Evolutionary conservation across 37 sponge, comb jelly and placozoan genomes (phyloP), one percentile per base, ranked within the genome.

Genomic region (Halichondria panicea): DNA sequence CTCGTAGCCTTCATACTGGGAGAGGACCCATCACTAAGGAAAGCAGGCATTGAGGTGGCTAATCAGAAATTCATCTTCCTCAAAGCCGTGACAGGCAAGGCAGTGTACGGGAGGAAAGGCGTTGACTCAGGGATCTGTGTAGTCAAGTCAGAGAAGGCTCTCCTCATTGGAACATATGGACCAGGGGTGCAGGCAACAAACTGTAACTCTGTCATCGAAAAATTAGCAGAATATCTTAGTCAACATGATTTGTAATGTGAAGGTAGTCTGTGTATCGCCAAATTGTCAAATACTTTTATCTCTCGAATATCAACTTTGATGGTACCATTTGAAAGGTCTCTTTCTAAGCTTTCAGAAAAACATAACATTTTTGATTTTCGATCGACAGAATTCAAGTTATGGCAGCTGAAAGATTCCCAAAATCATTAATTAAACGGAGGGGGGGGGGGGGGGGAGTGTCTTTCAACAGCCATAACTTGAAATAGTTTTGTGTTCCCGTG

Each of bases 171-270:
- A 9, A 84, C 77, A 2, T 92, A 84, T 43, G 77, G 63, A 21
- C 36, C 72, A 42, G 93, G 93, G 3, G 80, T 92, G 30, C 93
- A 92, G 46, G 55, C 71, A n/a, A 72, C 36, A 22, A 75, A 88
- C 54, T 92, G 93, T 71, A 77, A 46, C 46, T 57, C 59, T 45
- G 88, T 88, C 41, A 81, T 92, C 68, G 89, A 84, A 62, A 87
- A 78, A 63, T 35, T 92, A 70, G 84, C 89, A 39, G 85, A 87
- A 12, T 85, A 92, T 64, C 70, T 92, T 43, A 67, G 71, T 28
- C 65, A 87, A 31, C 72, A 81, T 55, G 66, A 72, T 19, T 59
- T 78, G 7, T 78, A 78, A 55, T n/a, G n/a, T n/a, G n/a, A n/a
- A n/a, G n/a, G n/a, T n/a, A n/a, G n/a, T n/a, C n/a, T n/a, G n/a